Evolutionary conservation across 2,888 invertebrate species (phyloP).

Genomic region (Microctonus hyperodae): DNA sequence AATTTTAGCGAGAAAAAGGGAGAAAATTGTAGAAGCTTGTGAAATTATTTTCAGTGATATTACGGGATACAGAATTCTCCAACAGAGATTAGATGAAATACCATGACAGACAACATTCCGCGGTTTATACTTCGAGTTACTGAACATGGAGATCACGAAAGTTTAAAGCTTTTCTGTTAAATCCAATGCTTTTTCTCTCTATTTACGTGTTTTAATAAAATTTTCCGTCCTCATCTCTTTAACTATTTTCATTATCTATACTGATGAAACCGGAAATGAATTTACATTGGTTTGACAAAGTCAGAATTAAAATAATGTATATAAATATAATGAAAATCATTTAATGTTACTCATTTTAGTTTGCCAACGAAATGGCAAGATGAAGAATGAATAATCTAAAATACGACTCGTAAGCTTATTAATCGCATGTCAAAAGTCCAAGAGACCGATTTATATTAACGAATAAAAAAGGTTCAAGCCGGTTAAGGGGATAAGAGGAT

Average conservation of each 20-base stretch:
- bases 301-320: no score
- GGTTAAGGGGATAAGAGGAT: not conserved
- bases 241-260: not conserved
- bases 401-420: not conserved
- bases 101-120: not conserved
- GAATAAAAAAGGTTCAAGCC: not conserved
- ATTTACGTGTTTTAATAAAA: not conserved
- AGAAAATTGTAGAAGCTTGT: not conserved
- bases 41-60: not conserved
- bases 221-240: not conserved
- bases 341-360: no score
- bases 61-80: conserved; percentile 2
- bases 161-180: conserved; percentile 17
- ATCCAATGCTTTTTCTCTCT: not conserved
- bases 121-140: conserved; percentile 1
- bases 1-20: not conserved
- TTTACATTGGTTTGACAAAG: no score
- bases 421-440: not conserved
- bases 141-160: conserved; percentile 11
- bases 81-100: not conserved
- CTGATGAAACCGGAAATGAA: not conserved
- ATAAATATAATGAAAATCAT: no score
- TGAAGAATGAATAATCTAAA: no score
- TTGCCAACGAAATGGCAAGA: no score
- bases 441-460: not conserved